A percentile compares a stretch with the other conserved stretches of the same genome.
These are phyloP conservation scores for Prietella phreatophila DNA, from an alignment of 2,113 vertebrate species.

Conservation along the genomic window DNA sequence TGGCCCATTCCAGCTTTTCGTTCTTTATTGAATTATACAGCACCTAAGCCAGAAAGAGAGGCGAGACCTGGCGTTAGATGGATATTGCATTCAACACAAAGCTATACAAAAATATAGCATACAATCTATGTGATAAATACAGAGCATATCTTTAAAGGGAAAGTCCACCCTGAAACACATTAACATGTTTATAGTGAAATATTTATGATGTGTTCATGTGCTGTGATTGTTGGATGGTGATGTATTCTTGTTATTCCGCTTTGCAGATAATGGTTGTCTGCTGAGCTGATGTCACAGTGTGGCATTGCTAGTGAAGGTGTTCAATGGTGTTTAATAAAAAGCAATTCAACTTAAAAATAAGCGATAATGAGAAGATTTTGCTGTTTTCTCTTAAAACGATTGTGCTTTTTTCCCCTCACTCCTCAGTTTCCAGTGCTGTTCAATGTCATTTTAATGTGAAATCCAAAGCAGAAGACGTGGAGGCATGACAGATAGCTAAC, in stretches of 20 bases:
- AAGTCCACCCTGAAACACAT: neutral
- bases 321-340: neutral
- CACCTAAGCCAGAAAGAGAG: conserved; percentile 72
- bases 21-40: conserved; percentile 98
- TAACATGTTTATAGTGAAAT: neutral
- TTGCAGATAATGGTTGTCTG: neutral
- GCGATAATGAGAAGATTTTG: neutral
- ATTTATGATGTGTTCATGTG: neutral
- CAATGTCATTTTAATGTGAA: neutral
- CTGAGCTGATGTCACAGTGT: neutral
- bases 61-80: neutral
- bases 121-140: neutral
- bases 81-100: neutral
- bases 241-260: neutral
- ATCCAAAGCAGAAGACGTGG: neutral
- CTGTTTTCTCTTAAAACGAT: neutral
- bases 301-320: neutral
- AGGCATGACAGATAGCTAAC: neutral
- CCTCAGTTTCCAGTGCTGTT: neutral
- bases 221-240: neutral
- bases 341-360: neutral
- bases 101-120: neutral
- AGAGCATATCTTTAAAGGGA: neutral
- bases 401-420: neutral
- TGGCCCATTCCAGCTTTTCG: conserved; percentile 96